Evolutionary conservation across 2,888 invertebrate species (phyloP).

Genomic region (Rotaria macrura): DNA sequence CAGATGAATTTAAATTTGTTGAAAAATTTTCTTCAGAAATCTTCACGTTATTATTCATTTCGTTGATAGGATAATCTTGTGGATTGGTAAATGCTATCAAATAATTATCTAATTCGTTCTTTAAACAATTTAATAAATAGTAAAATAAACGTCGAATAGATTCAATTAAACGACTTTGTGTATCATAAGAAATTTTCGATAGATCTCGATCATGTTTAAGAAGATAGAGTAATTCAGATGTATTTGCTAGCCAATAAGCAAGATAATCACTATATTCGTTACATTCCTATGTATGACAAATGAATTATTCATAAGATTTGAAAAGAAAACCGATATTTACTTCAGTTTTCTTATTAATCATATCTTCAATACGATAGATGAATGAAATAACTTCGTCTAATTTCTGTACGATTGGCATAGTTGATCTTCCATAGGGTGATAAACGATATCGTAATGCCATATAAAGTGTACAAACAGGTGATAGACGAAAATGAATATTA

Average conservation of each 20-base stretch:
- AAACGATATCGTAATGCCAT: slow-evolving; percentile 83
- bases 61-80: background rate
- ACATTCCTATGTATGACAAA: background rate
- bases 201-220: slow-evolving; percentile 85
- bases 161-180: slow-evolving; percentile 81
- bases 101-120: slow-evolving; percentile 45
- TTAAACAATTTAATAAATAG: slow-evolving; percentile 51
- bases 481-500: slow-evolving; percentile 64
- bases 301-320: background rate
- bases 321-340: slow-evolving; percentile 47
- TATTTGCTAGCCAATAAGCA: slow-evolving; percentile 80
- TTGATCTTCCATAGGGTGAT: slow-evolving; percentile 71
- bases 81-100: slow-evolving; percentile 46
- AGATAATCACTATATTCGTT: slow-evolving; percentile 35
- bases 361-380: slow-evolving; percentile 76
- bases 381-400: slow-evolving; percentile 69
- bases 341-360: slow-evolving; percentile 72
- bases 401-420: slow-evolving; percentile 73
- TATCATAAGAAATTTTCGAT: slow-evolving; percentile 66
- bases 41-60: no score
- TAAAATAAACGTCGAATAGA: slow-evolving; percentile 63
- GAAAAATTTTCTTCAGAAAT: no score
- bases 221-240: slow-evolving; percentile 87
- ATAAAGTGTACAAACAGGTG: slow-evolving; percentile 91
- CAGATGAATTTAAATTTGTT: background rate